Evolutionary conservation across 2,113 vertebrate species (phyloP).

Genomic region (Smithornis capensis): DNA sequence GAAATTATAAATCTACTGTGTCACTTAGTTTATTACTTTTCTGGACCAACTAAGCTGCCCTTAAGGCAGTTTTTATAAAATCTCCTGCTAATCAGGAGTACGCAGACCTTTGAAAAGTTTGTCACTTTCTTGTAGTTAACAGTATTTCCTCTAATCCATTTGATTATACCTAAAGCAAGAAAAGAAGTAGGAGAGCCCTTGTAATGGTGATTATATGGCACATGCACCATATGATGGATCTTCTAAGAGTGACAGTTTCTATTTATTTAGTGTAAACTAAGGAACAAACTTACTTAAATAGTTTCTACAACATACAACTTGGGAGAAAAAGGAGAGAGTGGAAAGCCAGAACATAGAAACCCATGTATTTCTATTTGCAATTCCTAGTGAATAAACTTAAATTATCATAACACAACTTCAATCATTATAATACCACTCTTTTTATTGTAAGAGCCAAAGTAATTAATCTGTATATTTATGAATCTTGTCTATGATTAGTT

Average conservation of each 20-base stretch:
- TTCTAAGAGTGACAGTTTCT: neutral
- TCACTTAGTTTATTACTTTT: neutral
- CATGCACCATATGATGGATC: neutral
- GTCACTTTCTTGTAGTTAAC: neutral
- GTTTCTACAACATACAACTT: neutral
- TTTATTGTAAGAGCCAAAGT: conserved; percentile 24
- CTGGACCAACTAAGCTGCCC: neutral
- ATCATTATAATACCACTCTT: neutral
- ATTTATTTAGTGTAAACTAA: neutral
- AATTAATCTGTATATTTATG: conserved; percentile 47
- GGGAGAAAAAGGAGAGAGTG: neutral
- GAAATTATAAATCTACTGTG: neutral
- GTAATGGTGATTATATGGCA: neutral
- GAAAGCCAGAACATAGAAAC: neutral
- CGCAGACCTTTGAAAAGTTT: neutral
- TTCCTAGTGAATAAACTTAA: conserved; percentile 17
- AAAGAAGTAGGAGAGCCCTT: neutral
- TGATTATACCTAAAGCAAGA: neutral
- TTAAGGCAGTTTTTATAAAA: neutral
- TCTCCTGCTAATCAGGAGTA: neutral
- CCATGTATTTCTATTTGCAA: neutral
- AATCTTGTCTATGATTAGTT: conserved; percentile 11
- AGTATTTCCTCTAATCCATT: neutral
- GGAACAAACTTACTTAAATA: neutral
- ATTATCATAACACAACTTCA: neutral